A percentile compares a stretch with the other conserved stretches of the same genome.
phyloP scores from a whole-genome alignment of 2,113 vertebrate genomes.

The Ceyx melanurus region DNA sequence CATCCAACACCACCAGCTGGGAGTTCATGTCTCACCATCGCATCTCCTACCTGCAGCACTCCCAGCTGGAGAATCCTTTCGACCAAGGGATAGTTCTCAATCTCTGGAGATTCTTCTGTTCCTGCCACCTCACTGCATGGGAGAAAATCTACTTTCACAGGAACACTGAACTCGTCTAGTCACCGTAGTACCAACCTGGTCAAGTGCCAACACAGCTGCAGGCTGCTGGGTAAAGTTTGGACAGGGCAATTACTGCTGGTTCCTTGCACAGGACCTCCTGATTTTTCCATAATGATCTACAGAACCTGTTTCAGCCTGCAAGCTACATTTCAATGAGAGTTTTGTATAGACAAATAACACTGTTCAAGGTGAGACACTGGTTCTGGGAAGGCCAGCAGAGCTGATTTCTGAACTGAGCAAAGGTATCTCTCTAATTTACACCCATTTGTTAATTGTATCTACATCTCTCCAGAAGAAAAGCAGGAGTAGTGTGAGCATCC shows the following conservation, averaged over 20 bases:
- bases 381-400: background rate
- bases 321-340: background rate
- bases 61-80: constrained; percentile 85
- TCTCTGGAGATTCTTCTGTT: constrained; percentile 93
- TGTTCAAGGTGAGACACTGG: background rate
- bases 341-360: background rate
- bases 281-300: background rate
- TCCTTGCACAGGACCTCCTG: background rate
- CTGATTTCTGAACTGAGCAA: background rate
- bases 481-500: background rate
- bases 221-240: background rate
- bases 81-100: constrained; percentile 88
- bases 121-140: constrained; percentile 82
- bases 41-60: constrained; percentile 91
- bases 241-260: background rate
- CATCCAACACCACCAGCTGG: constrained; percentile 94
- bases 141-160: constrained; percentile 87
- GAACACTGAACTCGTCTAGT: constrained; percentile 75
- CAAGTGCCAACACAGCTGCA: background rate
- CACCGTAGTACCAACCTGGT: background rate
- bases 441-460: background rate
- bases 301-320: background rate
- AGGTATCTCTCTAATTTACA: background rate
- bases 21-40: constrained; percentile 94
- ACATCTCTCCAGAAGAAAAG: background rate